Conservation (phyloP, 2,888 invertebrate genomes). For the Pammene fasciana region DNA sequence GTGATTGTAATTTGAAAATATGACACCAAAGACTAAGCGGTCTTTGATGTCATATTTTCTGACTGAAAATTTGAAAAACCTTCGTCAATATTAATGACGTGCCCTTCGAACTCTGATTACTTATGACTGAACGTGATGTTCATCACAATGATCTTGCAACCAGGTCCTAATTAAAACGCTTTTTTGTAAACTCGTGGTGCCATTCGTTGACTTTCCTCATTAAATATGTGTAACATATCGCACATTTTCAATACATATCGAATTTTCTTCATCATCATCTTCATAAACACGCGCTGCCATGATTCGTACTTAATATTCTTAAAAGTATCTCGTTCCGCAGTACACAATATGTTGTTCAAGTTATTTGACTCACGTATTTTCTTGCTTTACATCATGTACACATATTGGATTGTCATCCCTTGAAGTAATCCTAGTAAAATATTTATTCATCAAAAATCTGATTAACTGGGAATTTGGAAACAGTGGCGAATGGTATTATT, state of each 20-base stretch:
- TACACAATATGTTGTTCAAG: conserved; percentile 53
- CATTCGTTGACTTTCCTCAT: conserved; percentile 1
- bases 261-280: conserved; percentile 32
- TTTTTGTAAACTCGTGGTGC: conserved; percentile 6
- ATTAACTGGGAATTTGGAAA: conserved; percentile 46
- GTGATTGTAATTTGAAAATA: conserved; percentile 16
- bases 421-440: conserved; percentile 50
- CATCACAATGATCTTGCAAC: conserved; percentile 45
- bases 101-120: conserved; percentile 61
- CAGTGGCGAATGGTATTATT: conserved; percentile 32
- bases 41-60: too few species aligned
- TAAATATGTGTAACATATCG: not conserved
- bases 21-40: conserved; percentile 6
- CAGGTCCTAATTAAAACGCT: conserved; percentile 8
- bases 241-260: conserved; percentile 22
- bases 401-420: conserved; percentile 45
- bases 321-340: conserved; percentile 51
- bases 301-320: conserved; percentile 37
- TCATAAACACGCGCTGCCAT: conserved; percentile 30
- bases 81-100: conserved; percentile 56
- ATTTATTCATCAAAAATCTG: conserved; percentile 43
- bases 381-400: conserved; percentile 49
- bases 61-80: conserved; percentile 48
- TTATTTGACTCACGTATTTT: conserved; percentile 58
- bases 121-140: conserved; percentile 56